Evolutionary conservation across 2,113 vertebrate species (phyloP).

Genomic region (Panurus biarmicus): DNA sequence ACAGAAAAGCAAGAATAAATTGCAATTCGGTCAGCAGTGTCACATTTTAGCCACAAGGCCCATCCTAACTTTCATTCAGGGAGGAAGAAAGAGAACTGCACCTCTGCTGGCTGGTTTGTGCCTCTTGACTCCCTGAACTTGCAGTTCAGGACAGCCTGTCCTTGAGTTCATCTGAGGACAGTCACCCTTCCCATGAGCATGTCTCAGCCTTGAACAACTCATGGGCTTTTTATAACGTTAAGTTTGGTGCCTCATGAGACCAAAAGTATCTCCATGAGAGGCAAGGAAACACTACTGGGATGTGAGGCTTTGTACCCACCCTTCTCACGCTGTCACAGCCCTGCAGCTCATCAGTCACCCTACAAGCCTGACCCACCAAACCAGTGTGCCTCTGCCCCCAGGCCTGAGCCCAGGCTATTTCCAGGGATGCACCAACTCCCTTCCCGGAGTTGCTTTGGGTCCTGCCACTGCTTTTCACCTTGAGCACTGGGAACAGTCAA

Average conservation of each 20-base stretch:
- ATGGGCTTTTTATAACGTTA: not conserved
- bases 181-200: not conserved
- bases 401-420: not conserved
- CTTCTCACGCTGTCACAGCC: not conserved
- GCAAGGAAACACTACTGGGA: not conserved
- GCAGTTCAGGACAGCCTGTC: not conserved
- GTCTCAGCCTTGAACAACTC: not conserved
- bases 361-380: not conserved
- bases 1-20: not conserved
- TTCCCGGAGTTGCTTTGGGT: not conserved
- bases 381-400: not conserved
- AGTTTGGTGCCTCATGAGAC: not conserved
- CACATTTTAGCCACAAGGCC: not conserved
- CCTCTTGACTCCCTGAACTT: not conserved
- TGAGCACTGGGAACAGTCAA: not conserved
- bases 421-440: not conserved
- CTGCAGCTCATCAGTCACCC: not conserved
- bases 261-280: not conserved
- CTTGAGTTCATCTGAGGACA: not conserved
- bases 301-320: not conserved
- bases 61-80: not conserved
- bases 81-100: not conserved
- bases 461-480: constrained; percentile 34
- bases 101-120: not conserved
- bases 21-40: not conserved